A percentile compares a stretch with the other conserved stretches of the same genome.
phyloP scores from a whole-genome alignment of 1,140 invertebrate genomes.

The Ceratina japonica region DNA sequence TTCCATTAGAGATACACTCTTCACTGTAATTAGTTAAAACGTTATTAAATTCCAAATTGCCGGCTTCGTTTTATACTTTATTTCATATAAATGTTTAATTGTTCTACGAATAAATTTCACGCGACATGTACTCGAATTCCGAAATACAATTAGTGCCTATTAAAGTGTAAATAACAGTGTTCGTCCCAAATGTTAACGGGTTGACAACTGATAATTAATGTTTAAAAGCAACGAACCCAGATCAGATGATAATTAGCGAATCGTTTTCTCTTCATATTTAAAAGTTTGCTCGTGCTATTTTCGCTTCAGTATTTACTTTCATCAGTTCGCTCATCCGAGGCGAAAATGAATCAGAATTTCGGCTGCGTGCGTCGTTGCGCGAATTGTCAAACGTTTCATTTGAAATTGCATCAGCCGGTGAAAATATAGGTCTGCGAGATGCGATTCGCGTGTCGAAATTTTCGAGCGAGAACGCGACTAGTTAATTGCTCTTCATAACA shows the following conservation, averaged over 20 bases:
- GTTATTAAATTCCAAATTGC: too few species aligned
- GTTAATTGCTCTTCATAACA: conserved; percentile 19
- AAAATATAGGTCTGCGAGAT: not conserved
- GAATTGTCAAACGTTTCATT: conserved; percentile 23
- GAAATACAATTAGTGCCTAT: too few species aligned
- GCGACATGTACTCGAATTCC: too few species aligned
- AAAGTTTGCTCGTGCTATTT: not conserved
- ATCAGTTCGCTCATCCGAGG: not conserved
- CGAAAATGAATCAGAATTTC: conserved; percentile 20
- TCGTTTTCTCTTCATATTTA: not conserved
- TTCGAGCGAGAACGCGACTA: not conserved
- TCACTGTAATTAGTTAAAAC: too few species aligned
- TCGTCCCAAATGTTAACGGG: too few species aligned
- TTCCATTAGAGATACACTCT: too few species aligned
- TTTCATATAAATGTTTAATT: too few species aligned
- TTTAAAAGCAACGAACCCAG: too few species aligned
- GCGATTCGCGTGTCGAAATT: not conserved
- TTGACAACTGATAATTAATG: too few species aligned
- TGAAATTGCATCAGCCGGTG: conserved; percentile 10
- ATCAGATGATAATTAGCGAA: not conserved
- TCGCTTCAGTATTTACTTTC: not conserved
- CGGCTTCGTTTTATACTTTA: too few species aligned
- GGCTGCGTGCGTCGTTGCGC: not conserved
- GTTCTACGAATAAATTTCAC: too few species aligned
- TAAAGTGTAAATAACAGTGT: too few species aligned